These are phyloP conservation scores for Meloidogyne exigua DNA, from an alignment of 1,140 invertebrate species.

Conservation along the genomic window DNA sequence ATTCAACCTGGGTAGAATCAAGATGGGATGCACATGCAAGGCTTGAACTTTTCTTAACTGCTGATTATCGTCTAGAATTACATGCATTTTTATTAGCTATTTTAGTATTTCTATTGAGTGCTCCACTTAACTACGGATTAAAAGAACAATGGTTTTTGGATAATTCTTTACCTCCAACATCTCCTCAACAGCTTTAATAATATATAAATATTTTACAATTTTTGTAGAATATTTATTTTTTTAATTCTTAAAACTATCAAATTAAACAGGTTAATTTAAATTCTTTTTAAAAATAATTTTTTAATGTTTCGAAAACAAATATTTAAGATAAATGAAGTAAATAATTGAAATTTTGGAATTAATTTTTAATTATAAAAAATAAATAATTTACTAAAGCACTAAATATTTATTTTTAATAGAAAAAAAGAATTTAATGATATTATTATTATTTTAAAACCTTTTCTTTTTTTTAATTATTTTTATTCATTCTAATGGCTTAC, in stretches of 20 bases:
- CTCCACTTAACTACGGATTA: slow-evolving; percentile 28
- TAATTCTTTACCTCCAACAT: slow-evolving; percentile 26
- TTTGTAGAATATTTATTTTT: slow-evolving; percentile 1
- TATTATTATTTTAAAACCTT: not conserved
- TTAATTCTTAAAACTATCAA: not conserved
- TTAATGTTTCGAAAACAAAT: too few species aligned
- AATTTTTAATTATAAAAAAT: too few species aligned
- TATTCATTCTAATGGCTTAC: slow-evolving; percentile 31
- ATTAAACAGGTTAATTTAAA: too few species aligned
- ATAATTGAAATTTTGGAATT: too few species aligned
- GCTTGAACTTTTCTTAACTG: slow-evolving; percentile 31
- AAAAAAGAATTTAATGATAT: too few species aligned
- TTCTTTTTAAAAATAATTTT: too few species aligned
- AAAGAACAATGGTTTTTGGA: slow-evolving; percentile 38
- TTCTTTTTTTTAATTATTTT: not conserved
- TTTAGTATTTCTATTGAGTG: slow-evolving; percentile 22
- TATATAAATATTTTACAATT: not conserved
- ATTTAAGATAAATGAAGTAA: too few species aligned
- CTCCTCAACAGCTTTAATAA: slow-evolving; percentile 35
- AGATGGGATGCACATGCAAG: slow-evolving; percentile 16
- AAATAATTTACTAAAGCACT: too few species aligned
- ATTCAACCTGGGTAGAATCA: slow-evolving; percentile 41
- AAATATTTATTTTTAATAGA: too few species aligned
- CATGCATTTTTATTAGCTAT: slow-evolving; percentile 27
- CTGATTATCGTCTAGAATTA: slow-evolving; percentile 30